Conservation (phyloP, 2,797 vertebrate genomes). For the Myotis daubentonii region DNA sequence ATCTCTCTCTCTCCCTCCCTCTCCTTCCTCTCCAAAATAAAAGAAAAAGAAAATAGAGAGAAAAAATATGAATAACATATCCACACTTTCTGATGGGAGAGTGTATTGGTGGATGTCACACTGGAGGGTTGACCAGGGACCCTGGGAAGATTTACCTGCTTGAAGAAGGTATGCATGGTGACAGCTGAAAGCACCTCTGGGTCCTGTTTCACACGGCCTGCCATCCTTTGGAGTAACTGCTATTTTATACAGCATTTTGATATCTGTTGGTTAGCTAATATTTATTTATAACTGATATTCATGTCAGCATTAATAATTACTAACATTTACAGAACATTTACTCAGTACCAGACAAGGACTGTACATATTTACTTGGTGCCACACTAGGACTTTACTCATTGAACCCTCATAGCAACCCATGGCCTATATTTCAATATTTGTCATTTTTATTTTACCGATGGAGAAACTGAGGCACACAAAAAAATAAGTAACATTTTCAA, state of each 20-base stretch:
- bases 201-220: background rate
- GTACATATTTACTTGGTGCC: background rate
- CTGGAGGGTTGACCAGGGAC: background rate
- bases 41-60: background rate
- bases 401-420: background rate
- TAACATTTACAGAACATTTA: background rate
- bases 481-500: background rate
- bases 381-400: background rate
- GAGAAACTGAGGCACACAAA: background rate
- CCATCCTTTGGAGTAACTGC: background rate
- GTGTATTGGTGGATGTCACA: background rate
- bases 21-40: no score
- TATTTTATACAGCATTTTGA: background rate
- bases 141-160: background rate
- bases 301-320: background rate
- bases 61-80: background rate
- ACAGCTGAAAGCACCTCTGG: background rate
- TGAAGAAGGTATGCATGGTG: background rate
- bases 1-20: no score
- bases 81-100: background rate
- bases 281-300: slow-evolving; percentile 9
- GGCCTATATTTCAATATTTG: background rate
- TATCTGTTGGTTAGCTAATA: background rate
- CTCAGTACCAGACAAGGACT: background rate
- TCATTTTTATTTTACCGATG: background rate